Percentiles rank a stretch among this genome's conserved stretches.
Evolutionary conservation across 2,113 vertebrate species (phyloP).

Genomic region (Limnothrissa miodon): DNA sequence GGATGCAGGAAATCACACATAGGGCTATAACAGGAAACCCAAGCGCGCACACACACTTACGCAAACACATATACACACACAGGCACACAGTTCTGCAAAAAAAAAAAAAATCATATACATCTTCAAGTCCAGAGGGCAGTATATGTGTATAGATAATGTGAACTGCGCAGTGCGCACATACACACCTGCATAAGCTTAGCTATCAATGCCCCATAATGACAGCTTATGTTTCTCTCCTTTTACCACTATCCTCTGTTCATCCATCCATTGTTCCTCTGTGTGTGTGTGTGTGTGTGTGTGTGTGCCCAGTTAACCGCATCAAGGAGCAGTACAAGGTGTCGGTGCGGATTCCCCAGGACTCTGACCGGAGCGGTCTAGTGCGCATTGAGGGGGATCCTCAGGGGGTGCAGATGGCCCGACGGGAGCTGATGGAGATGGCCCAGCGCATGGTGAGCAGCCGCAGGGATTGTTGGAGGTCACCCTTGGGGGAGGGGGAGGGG

Average conservation of each 20-base stretch:
- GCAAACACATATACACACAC: background rate
- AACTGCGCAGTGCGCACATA: background rate
- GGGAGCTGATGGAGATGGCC: conserved; percentile 78
- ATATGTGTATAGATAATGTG: background rate
- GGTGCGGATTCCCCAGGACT: conserved; percentile 75
- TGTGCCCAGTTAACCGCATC: conserved; percentile 74
- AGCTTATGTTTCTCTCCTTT: background rate
- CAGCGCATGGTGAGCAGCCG: conserved; percentile 75
- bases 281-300: background rate
- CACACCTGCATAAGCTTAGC: background rate
- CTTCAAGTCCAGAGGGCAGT: background rate
- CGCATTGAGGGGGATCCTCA: conserved; percentile 80
- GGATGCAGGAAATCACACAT: background rate
- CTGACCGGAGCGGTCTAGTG: conserved; percentile 72
- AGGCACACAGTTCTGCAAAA: background rate
- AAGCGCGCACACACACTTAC: background rate
- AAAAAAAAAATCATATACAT: background rate
- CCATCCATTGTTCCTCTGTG: background rate
- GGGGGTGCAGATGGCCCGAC: conserved; percentile 76
- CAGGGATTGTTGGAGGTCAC: no score
- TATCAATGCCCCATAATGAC: no score
- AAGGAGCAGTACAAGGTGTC: conserved; percentile 81
- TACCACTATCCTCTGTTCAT: background rate
- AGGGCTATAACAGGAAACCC: background rate
- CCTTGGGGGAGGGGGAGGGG: no score